Percentiles rank a stretch among this genome's conserved stretches.
Conservation (phyloP, 2,888 invertebrate genomes). For the Rhaphigaster nebulosa region DNA sequence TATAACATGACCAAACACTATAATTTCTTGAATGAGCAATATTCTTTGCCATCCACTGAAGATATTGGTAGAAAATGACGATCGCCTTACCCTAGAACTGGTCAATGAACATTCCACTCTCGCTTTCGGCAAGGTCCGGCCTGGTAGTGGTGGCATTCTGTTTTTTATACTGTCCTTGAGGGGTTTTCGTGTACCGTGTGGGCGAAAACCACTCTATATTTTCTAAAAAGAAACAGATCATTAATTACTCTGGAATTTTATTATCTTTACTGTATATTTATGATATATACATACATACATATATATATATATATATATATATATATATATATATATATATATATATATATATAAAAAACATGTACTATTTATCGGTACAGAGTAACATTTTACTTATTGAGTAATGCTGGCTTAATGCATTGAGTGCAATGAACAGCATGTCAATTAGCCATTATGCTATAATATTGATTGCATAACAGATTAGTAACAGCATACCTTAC, state of each 20-base stretch:
- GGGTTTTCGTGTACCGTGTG: not conserved
- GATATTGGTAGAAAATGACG: not conserved
- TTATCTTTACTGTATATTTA: not conserved
- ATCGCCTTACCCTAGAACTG: not conserved
- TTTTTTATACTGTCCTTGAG: not conserved
- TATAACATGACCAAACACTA: too few relatives aligned
- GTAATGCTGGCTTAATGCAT: too few relatives aligned
- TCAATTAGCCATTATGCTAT: too few relatives aligned
- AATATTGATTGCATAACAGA: too few relatives aligned
- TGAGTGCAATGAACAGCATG: too few relatives aligned
- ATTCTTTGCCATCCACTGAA: too few relatives aligned
- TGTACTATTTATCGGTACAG: too few relatives aligned
- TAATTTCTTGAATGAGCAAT: not conserved
- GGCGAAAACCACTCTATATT: not conserved
- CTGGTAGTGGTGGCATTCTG: not conserved
- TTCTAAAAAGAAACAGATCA: not conserved
- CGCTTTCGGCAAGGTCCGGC: not conserved
- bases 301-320: too few relatives aligned
- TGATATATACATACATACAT: not conserved
- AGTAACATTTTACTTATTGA: too few relatives aligned
- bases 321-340: too few relatives aligned
- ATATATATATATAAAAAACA: too few relatives aligned
- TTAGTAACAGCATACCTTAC: too few relatives aligned
- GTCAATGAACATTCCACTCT: conserved; percentile 4
- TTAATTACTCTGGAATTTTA: not conserved